Evolutionary conservation across 2,113 vertebrate species (phyloP).

Genomic region (Dicrurus megarhynchus): DNA sequence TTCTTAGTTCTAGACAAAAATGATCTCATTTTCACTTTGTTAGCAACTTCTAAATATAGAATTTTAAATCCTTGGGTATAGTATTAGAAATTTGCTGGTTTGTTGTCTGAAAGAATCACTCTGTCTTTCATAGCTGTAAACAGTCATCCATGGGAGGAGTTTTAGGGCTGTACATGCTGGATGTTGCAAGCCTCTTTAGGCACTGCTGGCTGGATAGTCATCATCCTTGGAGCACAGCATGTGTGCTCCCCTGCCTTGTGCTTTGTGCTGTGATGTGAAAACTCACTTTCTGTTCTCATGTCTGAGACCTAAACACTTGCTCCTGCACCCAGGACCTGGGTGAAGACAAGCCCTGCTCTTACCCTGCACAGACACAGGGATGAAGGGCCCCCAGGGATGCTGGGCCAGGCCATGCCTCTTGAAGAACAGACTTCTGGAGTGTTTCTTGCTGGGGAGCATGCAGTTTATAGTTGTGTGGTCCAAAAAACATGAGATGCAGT

Average conservation of each 20-base stretch:
- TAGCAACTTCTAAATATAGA: background rate
- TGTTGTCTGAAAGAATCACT: background rate
- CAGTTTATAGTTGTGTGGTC: background rate
- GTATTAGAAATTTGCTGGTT: background rate
- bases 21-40: background rate
- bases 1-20: background rate
- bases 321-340: background rate
- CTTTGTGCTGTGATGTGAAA: background rate
- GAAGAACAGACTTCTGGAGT: background rate
- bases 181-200: background rate
- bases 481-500: background rate
- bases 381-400: background rate
- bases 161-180: background rate
- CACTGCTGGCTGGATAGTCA: background rate
- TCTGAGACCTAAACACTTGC: background rate
- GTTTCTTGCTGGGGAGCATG: background rate
- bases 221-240: background rate
- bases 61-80: background rate
- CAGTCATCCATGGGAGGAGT: background rate
- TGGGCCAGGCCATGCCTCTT: background rate
- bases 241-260: background rate
- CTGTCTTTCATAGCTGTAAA: background rate
- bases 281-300: background rate
- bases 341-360: background rate
- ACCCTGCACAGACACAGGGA: background rate